Conservation (phyloP, 2,888 invertebrate species). For the Epistrophe grossulariae region DNA sequence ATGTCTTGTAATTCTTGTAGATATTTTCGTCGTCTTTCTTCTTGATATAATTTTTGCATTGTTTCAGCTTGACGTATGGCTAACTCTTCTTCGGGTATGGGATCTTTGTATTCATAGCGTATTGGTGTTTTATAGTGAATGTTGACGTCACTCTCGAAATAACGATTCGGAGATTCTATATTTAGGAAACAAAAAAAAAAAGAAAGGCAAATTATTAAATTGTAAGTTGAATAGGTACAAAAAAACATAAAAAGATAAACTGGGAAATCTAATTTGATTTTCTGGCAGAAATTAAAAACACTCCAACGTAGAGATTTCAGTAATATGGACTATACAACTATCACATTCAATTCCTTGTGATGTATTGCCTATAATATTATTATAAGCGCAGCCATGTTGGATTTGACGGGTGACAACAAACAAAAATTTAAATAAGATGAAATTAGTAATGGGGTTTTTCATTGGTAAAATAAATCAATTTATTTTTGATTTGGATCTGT, state of each 20-base stretch:
- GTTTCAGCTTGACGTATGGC: slow-evolving; percentile 94
- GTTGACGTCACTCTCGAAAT: slow-evolving; percentile 96
- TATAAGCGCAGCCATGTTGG: no score
- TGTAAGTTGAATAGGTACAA: background rate
- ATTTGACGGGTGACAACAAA: no score
- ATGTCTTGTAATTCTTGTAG: slow-evolving; percentile 97
- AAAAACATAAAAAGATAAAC: background rate
- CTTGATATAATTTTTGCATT: slow-evolving; percentile 95
- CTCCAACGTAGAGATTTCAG: no score
- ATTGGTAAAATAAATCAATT: no score
- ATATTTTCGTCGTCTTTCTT: slow-evolving; percentile 95
- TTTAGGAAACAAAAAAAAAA: slow-evolving; percentile 21
- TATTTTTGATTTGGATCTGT: no score
- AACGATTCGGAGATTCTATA: slow-evolving; percentile 93
- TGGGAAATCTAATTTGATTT: background rate
- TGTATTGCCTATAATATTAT: no score
- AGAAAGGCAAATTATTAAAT: background rate
- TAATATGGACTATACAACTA: no score
- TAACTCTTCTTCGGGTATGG: slow-evolving; percentile 94
- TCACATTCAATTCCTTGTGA: no score
- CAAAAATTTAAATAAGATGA: no score
- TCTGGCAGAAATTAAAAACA: background rate
- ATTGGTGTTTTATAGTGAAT: slow-evolving; percentile 96
- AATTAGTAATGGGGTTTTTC: no score
- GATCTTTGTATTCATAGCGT: slow-evolving; percentile 93